A percentile compares a stretch with the other conserved stretches of the same genome.
Evolutionary conservation across 2,888 invertebrate genomes (phyloP).

Genomic region (Stomorhina lunata): DNA sequence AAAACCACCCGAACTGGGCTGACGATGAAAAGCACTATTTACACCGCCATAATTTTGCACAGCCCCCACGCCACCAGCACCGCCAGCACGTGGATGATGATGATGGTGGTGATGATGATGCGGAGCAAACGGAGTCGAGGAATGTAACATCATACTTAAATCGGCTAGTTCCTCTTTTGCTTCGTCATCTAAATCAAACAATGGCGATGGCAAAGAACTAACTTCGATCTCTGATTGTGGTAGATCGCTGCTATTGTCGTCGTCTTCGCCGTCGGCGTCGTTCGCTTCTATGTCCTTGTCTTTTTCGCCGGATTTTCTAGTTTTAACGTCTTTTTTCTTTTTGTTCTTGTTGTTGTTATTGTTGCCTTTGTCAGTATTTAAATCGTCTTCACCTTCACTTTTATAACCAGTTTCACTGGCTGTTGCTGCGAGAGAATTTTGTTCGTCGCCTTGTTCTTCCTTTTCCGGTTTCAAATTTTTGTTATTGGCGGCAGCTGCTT

Average conservation of each 20-base stretch:
- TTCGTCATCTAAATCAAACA: conserved; percentile 79
- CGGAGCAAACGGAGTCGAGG: conserved; percentile 77
- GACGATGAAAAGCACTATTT: conserved; percentile 77
- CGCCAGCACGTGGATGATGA: conserved; percentile 65
- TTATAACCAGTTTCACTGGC: conserved; percentile 18
- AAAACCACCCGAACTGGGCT: conserved; percentile 74
- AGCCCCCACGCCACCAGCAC: conserved; percentile 68
- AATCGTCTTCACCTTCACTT: conserved; percentile 47
- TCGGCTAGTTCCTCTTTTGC: conserved; percentile 78
- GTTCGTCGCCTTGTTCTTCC: conserved; percentile 56
- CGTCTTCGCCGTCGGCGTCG: conserved; percentile 9
- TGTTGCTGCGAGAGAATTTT: conserved; percentile 21
- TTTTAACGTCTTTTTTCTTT: background rate
- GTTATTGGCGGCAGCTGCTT: conserved; percentile 71
- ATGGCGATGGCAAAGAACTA: conserved; percentile 75
- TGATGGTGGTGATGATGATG: conserved; percentile 72
- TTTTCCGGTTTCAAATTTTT: conserved; percentile 50
- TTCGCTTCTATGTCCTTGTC: conserved; percentile 16
- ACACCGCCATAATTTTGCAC: conserved; percentile 74
- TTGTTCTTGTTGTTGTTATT: conserved; percentile 53
- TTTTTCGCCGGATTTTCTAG: conserved; percentile 50
- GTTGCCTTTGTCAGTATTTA: conserved; percentile 16
- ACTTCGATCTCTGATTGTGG: conserved; percentile 70
- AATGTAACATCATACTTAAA: conserved; percentile 79
- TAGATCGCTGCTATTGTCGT: conserved; percentile 72